Base-by-base conservation (phyloP, 2,888 invertebrate genomes). In the Dryococelus australis region DNA sequence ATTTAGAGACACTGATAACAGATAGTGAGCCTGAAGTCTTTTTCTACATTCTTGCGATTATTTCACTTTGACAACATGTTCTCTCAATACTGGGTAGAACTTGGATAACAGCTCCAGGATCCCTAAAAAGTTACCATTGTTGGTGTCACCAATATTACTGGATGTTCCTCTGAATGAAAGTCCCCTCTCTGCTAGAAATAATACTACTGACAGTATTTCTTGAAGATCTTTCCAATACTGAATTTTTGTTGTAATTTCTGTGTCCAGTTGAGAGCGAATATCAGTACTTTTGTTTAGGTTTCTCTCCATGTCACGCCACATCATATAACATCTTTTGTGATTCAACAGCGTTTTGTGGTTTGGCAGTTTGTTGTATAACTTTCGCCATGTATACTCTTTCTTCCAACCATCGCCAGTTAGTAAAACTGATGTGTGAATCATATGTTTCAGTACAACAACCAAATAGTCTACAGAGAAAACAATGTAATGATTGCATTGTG, bases 201-300 rank as follows among this genome's bases (percentile, higher is more conserved):
- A 3, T 79, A 79, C 79, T 79, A 79, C 79, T 79, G 79, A 79
- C 2, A 79, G 79, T 79, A 79, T 24, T 3, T 24, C 0, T 24
- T 79, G 79, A 79, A 79, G 79, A 24, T 79, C 79, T 79, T 79
- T 79, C 4, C 79, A 79, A 79, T 79, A 79, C 79, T 79, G 79
- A 79, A 79, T 24, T 79, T 79, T 79, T 79, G 79, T 79, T 79
- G 79, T 79, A 20, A 79, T n/a, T 79, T 79, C 79, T 16, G 79
- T 27, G 79, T 79, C 79, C n/a, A 6, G 20, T 24, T 2, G 79
- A 79, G 79, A 79, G n/a, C n/a, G n/a, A n/a, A n/a, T n/a, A n/a
- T n/a, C n/a, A n/a, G n/a, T n/a, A n/a, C n/a, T n/a, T n/a, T n/a
- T n/a, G n/a, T n/a, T n/a, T n/a, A n/a, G n/a, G n/a, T n/a, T n/a